Evolutionary conservation across 2,888 invertebrate species (phyloP).

Genomic region (Dichetophora obliterata): DNA sequence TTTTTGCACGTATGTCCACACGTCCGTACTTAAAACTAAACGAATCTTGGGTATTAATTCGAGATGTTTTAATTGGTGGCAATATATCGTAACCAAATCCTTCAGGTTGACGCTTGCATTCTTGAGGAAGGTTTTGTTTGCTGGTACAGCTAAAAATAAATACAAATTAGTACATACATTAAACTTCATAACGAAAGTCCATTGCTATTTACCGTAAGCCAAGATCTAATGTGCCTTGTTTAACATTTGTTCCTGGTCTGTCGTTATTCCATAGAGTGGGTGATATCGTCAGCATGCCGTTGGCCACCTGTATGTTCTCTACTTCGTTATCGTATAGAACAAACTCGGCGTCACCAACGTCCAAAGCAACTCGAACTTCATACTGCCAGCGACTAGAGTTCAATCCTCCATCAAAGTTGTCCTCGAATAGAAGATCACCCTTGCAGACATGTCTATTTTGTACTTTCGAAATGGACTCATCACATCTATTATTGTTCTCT

Average conservation of each 20-base stretch:
- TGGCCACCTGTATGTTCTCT: slow-evolving; percentile 52
- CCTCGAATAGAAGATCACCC: slow-evolving; percentile 75
- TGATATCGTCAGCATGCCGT: slow-evolving; percentile 65
- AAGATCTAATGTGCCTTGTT: slow-evolving; percentile 65
- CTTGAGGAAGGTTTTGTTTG: slow-evolving; percentile 68
- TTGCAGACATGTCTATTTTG: slow-evolving; percentile 65
- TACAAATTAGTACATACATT: neutral
- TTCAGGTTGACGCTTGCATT: slow-evolving; percentile 55
- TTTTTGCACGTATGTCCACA: slow-evolving; percentile 78
- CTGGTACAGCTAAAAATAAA: slow-evolving; percentile 71
- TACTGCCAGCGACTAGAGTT: slow-evolving; percentile 72
- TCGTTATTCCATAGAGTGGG: slow-evolving; percentile 63
- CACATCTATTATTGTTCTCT: neutral
- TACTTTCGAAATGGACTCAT: slow-evolving; percentile 40
- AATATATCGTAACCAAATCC: slow-evolving; percentile 71
- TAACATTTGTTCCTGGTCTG: slow-evolving; percentile 54
- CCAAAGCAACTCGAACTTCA: slow-evolving; percentile 74
- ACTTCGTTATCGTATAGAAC: slow-evolving; percentile 69
- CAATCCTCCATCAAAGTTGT: slow-evolving; percentile 72
- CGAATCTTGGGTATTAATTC: slow-evolving; percentile 74
- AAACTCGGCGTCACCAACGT: slow-evolving; percentile 71
- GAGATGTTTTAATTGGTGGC: slow-evolving; percentile 78
- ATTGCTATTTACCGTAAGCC: slow-evolving; percentile 57
- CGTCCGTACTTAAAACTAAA: slow-evolving; percentile 81
- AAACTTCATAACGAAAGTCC: no score